Percentiles rank a stretch among this genome's conserved stretches.
Evolutionary conservation across 1,140 invertebrate species (phyloP).

Genomic region (Meloidogyne floridensis): DNA sequence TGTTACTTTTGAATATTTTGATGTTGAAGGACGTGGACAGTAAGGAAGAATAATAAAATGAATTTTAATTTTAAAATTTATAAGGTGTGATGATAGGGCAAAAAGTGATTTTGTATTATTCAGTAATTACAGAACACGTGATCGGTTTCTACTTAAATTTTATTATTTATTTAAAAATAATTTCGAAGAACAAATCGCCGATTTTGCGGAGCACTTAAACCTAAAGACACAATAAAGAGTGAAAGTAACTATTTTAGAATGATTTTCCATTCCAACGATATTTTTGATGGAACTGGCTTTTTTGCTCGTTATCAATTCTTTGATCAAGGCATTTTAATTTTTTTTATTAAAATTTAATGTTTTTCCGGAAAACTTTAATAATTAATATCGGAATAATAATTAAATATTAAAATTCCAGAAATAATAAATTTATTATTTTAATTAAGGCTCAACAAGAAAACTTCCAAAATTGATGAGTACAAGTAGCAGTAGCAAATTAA

Average conservation of each 20-base stretch:
- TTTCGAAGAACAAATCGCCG: constrained; percentile 74
- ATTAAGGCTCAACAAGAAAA: constrained; percentile 1
- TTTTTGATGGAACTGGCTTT: constrained; percentile 88
- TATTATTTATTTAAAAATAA: neutral
- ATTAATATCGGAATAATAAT: neutral
- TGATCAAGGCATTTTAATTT: constrained; percentile 41
- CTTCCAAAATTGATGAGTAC: neutral
- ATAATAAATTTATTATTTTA: neutral
- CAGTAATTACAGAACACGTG: constrained; percentile 83
- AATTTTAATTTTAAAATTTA: constrained; percentile 8
- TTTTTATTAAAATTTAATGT: no score
- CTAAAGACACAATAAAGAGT: constrained; percentile 73
- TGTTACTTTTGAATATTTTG: constrained; percentile 84
- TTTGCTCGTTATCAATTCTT: constrained; percentile 83
- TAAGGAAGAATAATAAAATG: constrained; percentile 65
- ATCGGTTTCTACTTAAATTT: constrained; percentile 67
- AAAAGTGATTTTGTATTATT: constrained; percentile 91
- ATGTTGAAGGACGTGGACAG: constrained; percentile 86
- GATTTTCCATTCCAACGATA: constrained; percentile 84
- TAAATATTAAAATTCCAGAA: neutral
- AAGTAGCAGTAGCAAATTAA: neutral
- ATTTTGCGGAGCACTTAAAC: constrained; percentile 77
- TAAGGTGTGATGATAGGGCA: constrained; percentile 80
- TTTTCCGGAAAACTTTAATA: neutral
- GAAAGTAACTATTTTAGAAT: constrained; percentile 85